phyloP scores from a whole-genome alignment of 1,140 invertebrate genomes.

The Xylocopa sonorina region DNA sequence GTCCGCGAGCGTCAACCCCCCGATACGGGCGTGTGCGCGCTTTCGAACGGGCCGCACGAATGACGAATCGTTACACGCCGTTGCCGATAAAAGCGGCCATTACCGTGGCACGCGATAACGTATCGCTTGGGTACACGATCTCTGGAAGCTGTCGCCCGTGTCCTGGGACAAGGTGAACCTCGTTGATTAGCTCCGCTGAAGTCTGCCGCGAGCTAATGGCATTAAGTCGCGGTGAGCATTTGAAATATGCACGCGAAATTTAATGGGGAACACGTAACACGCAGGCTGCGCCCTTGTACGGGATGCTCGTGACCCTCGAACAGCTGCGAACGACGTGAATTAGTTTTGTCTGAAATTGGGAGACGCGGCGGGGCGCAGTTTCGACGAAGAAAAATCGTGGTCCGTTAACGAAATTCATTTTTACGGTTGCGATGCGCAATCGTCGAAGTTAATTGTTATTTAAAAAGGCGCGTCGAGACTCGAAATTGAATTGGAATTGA shows the following conservation, averaged over 20 bases:
- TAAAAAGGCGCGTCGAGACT: too few species aligned
- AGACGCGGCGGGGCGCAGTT: too few species aligned
- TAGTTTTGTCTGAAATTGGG: too few species aligned
- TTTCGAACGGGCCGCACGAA: background rate
- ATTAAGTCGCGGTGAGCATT: background rate
- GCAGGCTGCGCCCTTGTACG: background rate
- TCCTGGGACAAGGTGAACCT: background rate
- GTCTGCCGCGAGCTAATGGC: background rate
- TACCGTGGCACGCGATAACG: background rate
- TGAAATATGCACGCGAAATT: slow-evolving; percentile 17
- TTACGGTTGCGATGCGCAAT: too few species aligned
- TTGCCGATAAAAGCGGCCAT: background rate
- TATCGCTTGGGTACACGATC: too few species aligned
- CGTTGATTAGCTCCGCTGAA: slow-evolving; percentile 3
- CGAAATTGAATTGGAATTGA: too few species aligned
- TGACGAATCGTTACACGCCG: background rate
- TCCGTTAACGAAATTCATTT: too few species aligned
- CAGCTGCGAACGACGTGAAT: background rate
- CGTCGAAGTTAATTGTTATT: too few species aligned
- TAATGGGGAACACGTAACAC: background rate
- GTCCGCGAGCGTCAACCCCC: background rate
- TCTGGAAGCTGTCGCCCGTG: background rate
- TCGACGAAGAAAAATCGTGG: too few species aligned
- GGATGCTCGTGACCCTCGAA: background rate
- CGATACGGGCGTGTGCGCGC: background rate